Percentiles rank a stretch among this genome's conserved stretches.
Evolutionary conservation across 2,888 invertebrate species (phyloP).

Genomic region (Himalopsyche anomala): DNA sequence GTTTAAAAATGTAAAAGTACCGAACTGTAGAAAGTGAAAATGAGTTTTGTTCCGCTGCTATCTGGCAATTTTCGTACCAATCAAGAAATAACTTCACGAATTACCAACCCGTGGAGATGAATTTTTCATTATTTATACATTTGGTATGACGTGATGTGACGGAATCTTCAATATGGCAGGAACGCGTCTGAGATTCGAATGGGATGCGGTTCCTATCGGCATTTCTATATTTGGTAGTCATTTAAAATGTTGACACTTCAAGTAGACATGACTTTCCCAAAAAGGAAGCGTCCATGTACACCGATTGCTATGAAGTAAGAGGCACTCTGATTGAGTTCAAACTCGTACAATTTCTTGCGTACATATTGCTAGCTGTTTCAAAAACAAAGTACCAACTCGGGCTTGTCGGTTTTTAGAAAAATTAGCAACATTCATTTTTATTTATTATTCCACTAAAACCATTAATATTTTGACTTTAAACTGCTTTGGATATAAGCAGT

Average conservation of each 20-base stretch:
- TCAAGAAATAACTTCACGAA: too few species aligned
- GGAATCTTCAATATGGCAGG: neutral
- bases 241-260: constrained; percentile 31
- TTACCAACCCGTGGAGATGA: neutral
- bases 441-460: too few species aligned
- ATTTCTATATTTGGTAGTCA: constrained; percentile 1
- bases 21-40: neutral
- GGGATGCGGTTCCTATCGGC: neutral
- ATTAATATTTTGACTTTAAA: too few species aligned
- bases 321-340: too few species aligned
- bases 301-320: neutral
- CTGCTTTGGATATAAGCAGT: too few species aligned
- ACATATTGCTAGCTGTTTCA: too few species aligned
- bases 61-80: neutral
- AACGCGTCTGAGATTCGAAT: neutral
- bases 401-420: too few species aligned
- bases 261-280: neutral
- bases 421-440: too few species aligned
- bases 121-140: neutral
- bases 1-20: neutral
- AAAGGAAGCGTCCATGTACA: constrained; percentile 6
- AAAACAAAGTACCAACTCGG: too few species aligned
- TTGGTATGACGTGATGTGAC: constrained; percentile 10
- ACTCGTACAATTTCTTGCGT: too few species aligned
- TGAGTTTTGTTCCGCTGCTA: neutral